Conservation (phyloP, 1,140 invertebrate species). For the Leptopilina clavipes region DNA sequence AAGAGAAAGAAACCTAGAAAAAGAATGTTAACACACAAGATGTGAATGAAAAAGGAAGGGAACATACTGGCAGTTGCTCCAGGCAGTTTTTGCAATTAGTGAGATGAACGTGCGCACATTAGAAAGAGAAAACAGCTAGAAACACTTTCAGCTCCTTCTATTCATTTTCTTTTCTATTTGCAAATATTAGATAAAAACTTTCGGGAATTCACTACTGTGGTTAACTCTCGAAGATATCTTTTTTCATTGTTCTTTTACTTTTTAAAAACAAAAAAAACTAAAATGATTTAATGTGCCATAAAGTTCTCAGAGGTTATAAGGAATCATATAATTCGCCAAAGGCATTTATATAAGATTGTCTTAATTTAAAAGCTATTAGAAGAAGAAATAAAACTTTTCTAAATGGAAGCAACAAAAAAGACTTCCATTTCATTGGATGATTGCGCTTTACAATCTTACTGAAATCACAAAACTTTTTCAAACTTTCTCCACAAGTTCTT, state of each 20-base stretch:
- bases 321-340: too few species aligned
- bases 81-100: constrained; percentile 60
- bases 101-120: constrained; percentile 40
- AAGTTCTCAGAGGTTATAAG: too few species aligned
- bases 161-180: constrained; percentile 38
- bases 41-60: background rate
- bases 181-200: constrained; percentile 9
- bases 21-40: background rate
- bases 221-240: background rate
- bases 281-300: background rate
- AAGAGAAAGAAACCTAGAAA: background rate
- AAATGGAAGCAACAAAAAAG: too few species aligned
- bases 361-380: too few species aligned
- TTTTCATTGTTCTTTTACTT: background rate
- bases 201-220: background rate
- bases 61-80: constrained; percentile 36
- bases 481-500: too few species aligned
- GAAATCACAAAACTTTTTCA: too few species aligned
- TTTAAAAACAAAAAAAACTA: background rate
- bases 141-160: constrained; percentile 37
- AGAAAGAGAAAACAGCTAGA: background rate
- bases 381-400: too few species aligned
- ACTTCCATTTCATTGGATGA: too few species aligned
- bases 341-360: too few species aligned
- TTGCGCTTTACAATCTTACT: too few species aligned